Percentiles rank a stretch among this genome's conserved stretches.
These are phyloP conservation scores for Sorex fumeus DNA, from an alignment of 2,113 vertebrate genomes.

Conservation along the genomic window DNA sequence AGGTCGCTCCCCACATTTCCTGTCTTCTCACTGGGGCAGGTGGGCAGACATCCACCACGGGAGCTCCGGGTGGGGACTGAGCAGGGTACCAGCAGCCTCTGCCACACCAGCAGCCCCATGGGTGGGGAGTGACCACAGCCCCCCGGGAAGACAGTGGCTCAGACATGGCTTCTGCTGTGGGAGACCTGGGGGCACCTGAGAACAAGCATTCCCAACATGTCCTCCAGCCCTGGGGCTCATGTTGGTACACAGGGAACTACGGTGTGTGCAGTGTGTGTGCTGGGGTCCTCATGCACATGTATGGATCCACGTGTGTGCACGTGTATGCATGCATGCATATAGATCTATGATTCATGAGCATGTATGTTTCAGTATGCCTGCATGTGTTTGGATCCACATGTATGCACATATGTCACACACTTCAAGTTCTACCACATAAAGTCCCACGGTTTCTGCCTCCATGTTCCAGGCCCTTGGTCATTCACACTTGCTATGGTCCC, in stretches of 20 bases:
- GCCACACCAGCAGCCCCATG: not conserved
- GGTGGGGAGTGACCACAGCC: too few relatives aligned
- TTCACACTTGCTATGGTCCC: not conserved
- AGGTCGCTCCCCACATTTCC: not conserved
- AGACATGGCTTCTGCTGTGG: not conserved
- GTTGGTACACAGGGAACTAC: too few relatives aligned
- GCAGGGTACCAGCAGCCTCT: not conserved
- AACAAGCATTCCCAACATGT: not conserved
- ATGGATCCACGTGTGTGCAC: too few relatives aligned
- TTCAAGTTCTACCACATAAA: fast-evolving
- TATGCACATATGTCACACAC: too few relatives aligned
- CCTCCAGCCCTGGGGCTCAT: too few relatives aligned
- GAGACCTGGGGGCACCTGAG: not conserved
- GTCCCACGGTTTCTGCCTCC: not conserved
- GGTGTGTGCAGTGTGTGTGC: too few relatives aligned
- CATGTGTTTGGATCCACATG: too few relatives aligned
- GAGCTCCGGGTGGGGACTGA: not conserved
- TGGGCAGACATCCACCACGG: not conserved
- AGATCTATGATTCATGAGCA: too few relatives aligned
- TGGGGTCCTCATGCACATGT: too few relatives aligned
- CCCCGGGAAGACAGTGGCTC: too few relatives aligned
- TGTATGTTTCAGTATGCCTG: too few relatives aligned
- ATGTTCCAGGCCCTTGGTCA: not conserved
- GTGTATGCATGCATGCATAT: too few relatives aligned
- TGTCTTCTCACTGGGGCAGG: not conserved